A percentile compares a stretch with the other conserved stretches of the same genome.
Evolutionary conservation across 2,888 invertebrate species (phyloP).

Genomic region (Epinotia nisella): DNA sequence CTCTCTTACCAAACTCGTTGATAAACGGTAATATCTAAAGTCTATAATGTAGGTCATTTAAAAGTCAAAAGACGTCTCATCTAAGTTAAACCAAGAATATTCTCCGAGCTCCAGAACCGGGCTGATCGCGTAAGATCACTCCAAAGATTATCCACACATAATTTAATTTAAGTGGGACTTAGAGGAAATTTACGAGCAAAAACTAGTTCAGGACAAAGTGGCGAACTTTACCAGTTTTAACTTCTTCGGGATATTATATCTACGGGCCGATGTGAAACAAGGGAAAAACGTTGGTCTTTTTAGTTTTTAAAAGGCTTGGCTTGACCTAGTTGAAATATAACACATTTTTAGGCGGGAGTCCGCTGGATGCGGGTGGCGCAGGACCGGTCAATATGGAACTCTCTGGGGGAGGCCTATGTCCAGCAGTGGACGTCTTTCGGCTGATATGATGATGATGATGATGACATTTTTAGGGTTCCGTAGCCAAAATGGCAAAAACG

Average conservation of each 20-base stretch:
- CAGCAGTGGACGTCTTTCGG: too few species aligned
- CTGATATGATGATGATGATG: too few species aligned
- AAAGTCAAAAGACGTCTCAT: not conserved
- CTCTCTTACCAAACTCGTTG: not conserved
- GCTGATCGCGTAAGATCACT: not conserved
- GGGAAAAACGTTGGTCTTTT: not conserved
- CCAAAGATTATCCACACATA: conserved; percentile 21
- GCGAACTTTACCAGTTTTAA: conserved; percentile 18
- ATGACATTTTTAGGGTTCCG: too few species aligned
- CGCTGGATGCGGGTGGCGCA: too few species aligned
- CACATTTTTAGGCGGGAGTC: too few species aligned
- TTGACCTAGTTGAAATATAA: conserved; percentile 1
- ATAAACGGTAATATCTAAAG: not conserved
- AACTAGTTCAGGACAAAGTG: conserved; percentile 9
- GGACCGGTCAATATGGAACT: too few species aligned
- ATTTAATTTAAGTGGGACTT: conserved; percentile 27
- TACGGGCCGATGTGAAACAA: not conserved
- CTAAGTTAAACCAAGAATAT: not conserved
- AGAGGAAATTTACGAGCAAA: conserved; percentile 15
- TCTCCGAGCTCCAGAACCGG: not conserved
- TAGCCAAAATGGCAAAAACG: too few species aligned
- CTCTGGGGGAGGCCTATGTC: too few species aligned
- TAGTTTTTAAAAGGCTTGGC: not conserved
- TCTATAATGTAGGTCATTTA: not conserved
- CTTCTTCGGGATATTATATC: conserved; percentile 11